Base-by-base conservation (phyloP, 2,888 invertebrate species). In the Oscheius sp. region DNA sequence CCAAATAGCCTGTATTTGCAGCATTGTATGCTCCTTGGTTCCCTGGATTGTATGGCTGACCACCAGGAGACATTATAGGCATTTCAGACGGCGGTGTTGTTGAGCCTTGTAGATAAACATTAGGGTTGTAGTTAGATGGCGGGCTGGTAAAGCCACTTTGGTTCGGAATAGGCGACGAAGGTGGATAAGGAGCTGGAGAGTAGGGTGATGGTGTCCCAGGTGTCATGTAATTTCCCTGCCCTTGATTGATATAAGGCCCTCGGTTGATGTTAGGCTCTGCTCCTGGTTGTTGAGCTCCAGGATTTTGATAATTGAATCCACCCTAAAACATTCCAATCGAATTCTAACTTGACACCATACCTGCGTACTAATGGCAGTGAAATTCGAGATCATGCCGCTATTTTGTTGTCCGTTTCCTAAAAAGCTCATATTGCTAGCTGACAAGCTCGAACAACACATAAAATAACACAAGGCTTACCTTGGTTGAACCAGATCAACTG, bases 351-450 rank as follows among this genome's bases (percentile, higher is more conserved):
- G n/a, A n/a, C n/a, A n/a, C 44, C 59, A 41, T 59, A 59, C 59
- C 59, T 59, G 59, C 17, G 59, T 41, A 59, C 59, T 59, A 59
- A 59, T 59, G 59, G 59, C 59, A 24, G 64, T 64, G 64, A 64
- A 64, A 64, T 64, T 64, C 20, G 64, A 64, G 51, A 64, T 12
- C 54, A 51, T 50, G 36, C 44, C 64, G 38, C 44, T 51, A 51
- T 64, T 64, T 64, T 64, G 64, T 51, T 64, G 64, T 50, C 64
- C 64, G 64, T 54, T 64, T 51, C 64, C 64, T 64, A 41, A 51
- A 64, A 17, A 32, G 45, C 50, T 64, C 51, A 26, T 51, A 33
- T 64, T 51, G 51, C 64, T 17, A 24, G 17, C 20, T 49, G 36
- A 28, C 50, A 47, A 33, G n/a, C 17, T 6, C n/a, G n/a, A n/a